phyloP scores from a whole-genome alignment of 1,140 invertebrate genomes.

The Holotrichia oblita region DNA sequence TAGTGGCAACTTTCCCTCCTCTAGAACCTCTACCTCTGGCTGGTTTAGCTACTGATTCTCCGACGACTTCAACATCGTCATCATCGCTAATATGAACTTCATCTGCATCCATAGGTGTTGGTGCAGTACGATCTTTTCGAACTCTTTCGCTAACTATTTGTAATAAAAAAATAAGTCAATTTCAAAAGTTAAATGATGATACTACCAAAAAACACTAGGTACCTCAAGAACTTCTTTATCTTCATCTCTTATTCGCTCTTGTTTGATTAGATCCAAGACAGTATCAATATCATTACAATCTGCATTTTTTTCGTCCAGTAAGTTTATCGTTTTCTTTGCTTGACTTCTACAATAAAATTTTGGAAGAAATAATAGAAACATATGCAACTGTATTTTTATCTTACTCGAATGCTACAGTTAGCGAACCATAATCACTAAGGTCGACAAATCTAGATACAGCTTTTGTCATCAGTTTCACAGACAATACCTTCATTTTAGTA shows the following conservation, averaged over 20 bases:
- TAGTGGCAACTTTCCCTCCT: neutral
- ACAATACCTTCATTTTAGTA: neutral
- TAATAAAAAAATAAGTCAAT: neutral
- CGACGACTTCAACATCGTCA: neutral
- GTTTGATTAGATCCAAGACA: neutral
- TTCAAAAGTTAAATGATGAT: no score
- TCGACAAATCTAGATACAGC: slow-evolving; percentile 22
- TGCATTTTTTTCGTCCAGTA: slow-evolving; percentile 2
- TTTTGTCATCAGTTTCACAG: slow-evolving; percentile 27
- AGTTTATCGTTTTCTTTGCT: neutral
- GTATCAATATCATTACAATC: slow-evolving; percentile 13
- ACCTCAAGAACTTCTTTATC: slow-evolving; percentile 16
- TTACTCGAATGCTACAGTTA: slow-evolving; percentile 10
- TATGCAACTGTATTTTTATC: no score
- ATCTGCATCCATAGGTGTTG: neutral
- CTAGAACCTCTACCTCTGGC: slow-evolving; percentile 21
- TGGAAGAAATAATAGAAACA: no score
- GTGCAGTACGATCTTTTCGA: neutral
- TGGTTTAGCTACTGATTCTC: neutral
- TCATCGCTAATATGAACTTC: slow-evolving; percentile 4
- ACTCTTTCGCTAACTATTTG: neutral
- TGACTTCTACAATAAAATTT: neutral
- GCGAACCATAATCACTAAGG: neutral
- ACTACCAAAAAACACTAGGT: neutral
- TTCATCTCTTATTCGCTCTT: slow-evolving; percentile 30